Percentiles rank a stretch among this genome's conserved stretches.
Conservation (phyloP, 2,113 vertebrate species). For the Machaerirhynchus nigripectus region DNA sequence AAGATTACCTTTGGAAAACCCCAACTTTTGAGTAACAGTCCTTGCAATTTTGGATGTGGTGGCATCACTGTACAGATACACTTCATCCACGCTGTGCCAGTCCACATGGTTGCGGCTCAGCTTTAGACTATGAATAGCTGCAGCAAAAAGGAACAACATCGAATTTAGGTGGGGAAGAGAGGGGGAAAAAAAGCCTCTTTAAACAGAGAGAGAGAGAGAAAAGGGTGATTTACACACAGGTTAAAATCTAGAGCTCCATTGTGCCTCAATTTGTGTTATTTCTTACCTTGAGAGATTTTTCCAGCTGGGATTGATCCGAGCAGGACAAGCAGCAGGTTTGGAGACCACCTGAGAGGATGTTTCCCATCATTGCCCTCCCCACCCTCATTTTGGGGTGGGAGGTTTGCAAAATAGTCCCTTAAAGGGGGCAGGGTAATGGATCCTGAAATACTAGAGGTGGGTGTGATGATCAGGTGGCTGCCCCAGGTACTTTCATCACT, state of each 20-base stretch:
- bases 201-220: background rate
- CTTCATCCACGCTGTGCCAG: constrained; percentile 95
- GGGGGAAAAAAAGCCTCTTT: background rate
- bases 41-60: constrained; percentile 97
- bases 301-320: background rate
- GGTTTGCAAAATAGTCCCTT: background rate
- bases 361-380: background rate
- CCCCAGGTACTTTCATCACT: background rate
- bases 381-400: background rate
- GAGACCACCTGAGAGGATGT: background rate
- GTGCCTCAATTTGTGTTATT: background rate
- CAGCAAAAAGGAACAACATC: constrained; percentile 30
- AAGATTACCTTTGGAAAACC: constrained; percentile 94
- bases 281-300: constrained; percentile 5
- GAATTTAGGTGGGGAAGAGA: background rate
- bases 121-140: constrained; percentile 92
- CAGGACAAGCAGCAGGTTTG: background rate
- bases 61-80: constrained; percentile 97
- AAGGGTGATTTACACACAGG: background rate
- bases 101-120: constrained; percentile 93
- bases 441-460: background rate
- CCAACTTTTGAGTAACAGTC: constrained; percentile 93
- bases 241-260: background rate
- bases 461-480: background rate
- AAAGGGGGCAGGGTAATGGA: background rate